These are phyloP conservation scores for Gambelia wislizenii DNA, from an alignment of 2,797 vertebrate genomes.

Conservation along the genomic window DNA sequence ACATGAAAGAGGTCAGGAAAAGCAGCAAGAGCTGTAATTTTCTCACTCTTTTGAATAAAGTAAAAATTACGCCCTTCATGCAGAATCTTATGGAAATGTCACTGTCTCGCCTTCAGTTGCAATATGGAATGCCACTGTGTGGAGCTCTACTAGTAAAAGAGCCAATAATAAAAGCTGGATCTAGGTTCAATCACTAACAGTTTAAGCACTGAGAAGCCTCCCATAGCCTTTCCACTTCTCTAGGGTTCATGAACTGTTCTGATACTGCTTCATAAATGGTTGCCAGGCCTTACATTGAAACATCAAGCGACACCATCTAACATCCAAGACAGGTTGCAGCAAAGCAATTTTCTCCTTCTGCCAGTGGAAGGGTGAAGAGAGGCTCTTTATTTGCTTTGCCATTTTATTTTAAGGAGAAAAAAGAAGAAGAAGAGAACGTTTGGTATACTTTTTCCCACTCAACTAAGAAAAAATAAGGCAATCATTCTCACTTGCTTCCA, in stretches of 20 bases:
- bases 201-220: background rate
- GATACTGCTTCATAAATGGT: background rate
- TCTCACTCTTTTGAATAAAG: background rate
- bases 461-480: background rate
- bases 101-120: background rate
- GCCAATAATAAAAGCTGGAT: background rate
- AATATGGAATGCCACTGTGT: background rate
- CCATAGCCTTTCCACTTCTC: background rate
- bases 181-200: background rate
- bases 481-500: background rate
- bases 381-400: background rate
- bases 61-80: background rate
- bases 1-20: background rate
- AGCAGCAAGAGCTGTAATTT: background rate
- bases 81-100: rapidly evolving
- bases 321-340: background rate
- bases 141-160: background rate
- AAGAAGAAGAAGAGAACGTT: background rate
- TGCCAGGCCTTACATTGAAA: background rate
- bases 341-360: background rate
- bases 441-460: background rate
- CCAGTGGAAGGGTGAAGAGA: too few relatives aligned
- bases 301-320: background rate
- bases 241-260: background rate
- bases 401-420: background rate